These are phyloP conservation scores for Antheraea pernyi DNA, from an alignment of 1,140 invertebrate species.

Conservation along the genomic window DNA sequence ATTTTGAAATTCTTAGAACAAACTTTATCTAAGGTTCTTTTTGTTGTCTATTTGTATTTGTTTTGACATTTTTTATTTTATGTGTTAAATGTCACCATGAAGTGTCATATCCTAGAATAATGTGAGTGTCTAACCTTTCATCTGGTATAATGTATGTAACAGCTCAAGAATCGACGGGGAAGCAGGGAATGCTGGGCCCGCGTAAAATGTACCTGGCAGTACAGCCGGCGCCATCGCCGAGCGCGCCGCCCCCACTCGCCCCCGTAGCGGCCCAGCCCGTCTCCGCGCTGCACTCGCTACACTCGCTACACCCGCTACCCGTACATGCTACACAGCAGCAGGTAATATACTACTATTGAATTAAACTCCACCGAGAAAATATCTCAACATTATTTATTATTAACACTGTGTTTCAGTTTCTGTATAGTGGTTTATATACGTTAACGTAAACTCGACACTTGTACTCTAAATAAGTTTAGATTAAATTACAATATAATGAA, in stretches of 20 bases:
- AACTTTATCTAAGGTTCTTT: too few relatives aligned
- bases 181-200: conserved; percentile 89
- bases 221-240: conserved; percentile 79
- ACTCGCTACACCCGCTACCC: conserved; percentile 37
- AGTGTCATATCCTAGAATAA: too few relatives aligned
- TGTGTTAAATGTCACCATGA: too few relatives aligned
- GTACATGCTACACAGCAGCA: conserved; percentile 53
- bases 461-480: neutral
- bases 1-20: too few relatives aligned
- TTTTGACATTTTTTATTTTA: too few relatives aligned
- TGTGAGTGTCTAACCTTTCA: too few relatives aligned
- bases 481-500: neutral
- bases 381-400: neutral
- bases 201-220: conserved; percentile 92
- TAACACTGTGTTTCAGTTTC: too few relatives aligned
- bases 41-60: too few relatives aligned
- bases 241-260: conserved; percentile 53
- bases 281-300: conserved; percentile 36
- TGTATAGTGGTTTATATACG: neutral
- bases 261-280: conserved; percentile 79
- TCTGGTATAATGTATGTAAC: conserved; percentile 15
- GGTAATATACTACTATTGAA: conserved; percentile 72
- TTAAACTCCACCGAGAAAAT: neutral
- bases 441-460: neutral
- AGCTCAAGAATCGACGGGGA: conserved; percentile 90